phyloP scores from a whole-genome alignment of 2,797 vertebrate genomes.

The Chelonia mydas region DNA sequence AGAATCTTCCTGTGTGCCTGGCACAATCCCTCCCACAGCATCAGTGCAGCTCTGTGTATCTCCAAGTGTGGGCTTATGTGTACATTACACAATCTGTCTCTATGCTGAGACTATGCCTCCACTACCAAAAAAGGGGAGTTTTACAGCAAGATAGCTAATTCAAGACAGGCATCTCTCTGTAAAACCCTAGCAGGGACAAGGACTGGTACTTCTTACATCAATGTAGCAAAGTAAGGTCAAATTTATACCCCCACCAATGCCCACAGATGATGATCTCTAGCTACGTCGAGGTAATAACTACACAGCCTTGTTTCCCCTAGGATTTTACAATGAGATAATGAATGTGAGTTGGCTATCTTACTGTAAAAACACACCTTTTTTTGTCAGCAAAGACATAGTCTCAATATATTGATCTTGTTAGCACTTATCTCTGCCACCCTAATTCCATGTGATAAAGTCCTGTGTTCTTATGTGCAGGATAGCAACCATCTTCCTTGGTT shows the following conservation, averaged over 20 bases:
- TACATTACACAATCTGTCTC: neutral
- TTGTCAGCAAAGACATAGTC: neutral
- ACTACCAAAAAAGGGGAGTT: neutral
- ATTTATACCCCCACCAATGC: neutral
- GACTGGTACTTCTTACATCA: neutral
- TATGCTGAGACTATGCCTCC: rapidly evolving
- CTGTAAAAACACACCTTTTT: neutral
- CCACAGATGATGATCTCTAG: neutral
- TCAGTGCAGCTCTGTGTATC: neutral
- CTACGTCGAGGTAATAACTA: neutral
- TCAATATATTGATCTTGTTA: neutral
- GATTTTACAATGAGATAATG: neutral
- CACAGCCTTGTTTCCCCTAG: neutral
- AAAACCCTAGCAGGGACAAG: neutral
- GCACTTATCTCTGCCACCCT: too few relatives aligned
- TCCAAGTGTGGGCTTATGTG: neutral
- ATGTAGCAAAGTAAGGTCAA: neutral
- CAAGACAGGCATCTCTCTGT: neutral
- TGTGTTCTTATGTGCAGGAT: neutral
- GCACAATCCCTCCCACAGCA: neutral
- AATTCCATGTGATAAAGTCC: too few relatives aligned
- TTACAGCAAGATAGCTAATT: neutral
- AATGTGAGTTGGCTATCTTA: neutral
- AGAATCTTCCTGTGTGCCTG: neutral
- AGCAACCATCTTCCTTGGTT: neutral